Percentiles rank a stretch among this genome's conserved stretches.
Conservation (phyloP, 2,888 invertebrate genomes). For the Meteorus colon region DNA sequence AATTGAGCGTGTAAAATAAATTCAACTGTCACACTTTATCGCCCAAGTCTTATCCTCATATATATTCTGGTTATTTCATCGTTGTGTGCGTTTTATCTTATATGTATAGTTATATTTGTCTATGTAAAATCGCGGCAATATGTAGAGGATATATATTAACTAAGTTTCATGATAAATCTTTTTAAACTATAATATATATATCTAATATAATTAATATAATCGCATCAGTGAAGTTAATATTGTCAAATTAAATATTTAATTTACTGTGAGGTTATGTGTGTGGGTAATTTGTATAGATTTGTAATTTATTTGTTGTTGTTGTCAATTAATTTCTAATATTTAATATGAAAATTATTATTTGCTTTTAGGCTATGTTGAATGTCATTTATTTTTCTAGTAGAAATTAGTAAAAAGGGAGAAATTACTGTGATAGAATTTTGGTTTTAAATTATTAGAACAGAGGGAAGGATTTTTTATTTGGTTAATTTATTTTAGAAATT, state of each 20-base stretch:
- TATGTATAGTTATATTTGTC: conserved; percentile 14
- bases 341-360: no score
- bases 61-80: conserved; percentile 20
- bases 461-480: no score
- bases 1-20: conserved; percentile 26
- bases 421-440: no score
- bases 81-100: conserved; percentile 19
- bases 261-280: not conserved
- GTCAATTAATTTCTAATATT: not conserved
- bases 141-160: conserved; percentile 3
- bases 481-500: no score
- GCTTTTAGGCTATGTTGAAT: no score
- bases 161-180: not conserved
- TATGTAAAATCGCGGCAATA: not conserved
- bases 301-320: not conserved
- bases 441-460: no score
- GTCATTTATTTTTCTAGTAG: no score
- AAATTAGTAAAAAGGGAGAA: no score
- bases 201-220: conserved; percentile 13
- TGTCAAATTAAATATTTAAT: conserved; percentile 33
- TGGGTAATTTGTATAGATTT: not conserved
- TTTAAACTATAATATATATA: conserved; percentile 1
- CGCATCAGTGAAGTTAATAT: conserved; percentile 13
- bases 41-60: conserved; percentile 27
- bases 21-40: conserved; percentile 31